Percentiles rank a stretch among this genome's conserved stretches.
Evolutionary conservation across 2,113 vertebrate genomes (phyloP).

Genomic region (Tenrec ecaudatus): DNA sequence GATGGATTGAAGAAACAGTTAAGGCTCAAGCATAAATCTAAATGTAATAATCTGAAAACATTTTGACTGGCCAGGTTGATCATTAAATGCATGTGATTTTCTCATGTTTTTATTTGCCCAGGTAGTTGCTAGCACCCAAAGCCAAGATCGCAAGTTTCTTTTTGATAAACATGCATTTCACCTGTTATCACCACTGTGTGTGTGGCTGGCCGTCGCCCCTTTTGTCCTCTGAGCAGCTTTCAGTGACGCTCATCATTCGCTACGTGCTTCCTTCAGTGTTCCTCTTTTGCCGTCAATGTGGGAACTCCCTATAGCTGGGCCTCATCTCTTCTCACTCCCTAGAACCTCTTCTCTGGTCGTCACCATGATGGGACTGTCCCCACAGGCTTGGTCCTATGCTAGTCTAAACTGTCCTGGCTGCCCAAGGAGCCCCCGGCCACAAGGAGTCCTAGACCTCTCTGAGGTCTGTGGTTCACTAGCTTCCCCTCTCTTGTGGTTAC

Average conservation of each 20-base stretch:
- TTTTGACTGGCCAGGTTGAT: not conserved
- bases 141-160: not conserved
- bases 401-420: not conserved
- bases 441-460: no score
- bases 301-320: not conserved
- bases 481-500: not conserved
- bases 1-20: not conserved
- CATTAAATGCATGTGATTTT: not conserved
- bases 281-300: not conserved
- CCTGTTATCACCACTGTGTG: not conserved
- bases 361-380: rapidly evolving
- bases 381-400: not conserved
- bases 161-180: no score
- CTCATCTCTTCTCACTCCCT: not conserved
- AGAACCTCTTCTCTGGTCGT: not conserved
- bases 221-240: rapidly evolving
- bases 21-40: not conserved
- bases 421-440: no score
- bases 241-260: not conserved
- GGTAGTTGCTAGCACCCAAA: not conserved
- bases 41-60: not conserved
- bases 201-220: not conserved
- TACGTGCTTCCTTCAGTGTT: rapidly evolving
- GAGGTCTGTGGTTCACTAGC: not conserved
- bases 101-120: not conserved